Conservation (phyloP, 2,113 vertebrate species). For the Circaetus gallicus region DNA sequence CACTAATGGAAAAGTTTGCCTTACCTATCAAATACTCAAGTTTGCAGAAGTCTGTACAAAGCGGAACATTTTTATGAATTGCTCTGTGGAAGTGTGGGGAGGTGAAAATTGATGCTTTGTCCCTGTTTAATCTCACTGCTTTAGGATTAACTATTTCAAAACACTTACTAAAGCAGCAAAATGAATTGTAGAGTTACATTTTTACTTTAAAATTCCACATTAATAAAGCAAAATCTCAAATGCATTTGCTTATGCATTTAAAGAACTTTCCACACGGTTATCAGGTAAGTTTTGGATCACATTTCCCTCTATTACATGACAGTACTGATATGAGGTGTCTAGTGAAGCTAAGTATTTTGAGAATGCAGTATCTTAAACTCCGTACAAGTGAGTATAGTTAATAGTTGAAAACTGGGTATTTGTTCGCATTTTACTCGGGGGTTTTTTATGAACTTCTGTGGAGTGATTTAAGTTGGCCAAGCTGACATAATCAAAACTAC, state of each 20-base stretch:
- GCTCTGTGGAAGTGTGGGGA: background rate
- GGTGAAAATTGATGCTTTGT: background rate
- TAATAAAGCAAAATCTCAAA: background rate
- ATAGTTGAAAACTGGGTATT: background rate
- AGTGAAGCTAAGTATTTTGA: background rate
- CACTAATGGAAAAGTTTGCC: background rate
- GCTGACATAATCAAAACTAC: background rate
- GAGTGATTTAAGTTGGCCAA: background rate
- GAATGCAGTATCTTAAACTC: background rate
- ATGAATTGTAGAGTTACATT: background rate
- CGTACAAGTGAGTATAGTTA: background rate
- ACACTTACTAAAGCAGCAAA: background rate
- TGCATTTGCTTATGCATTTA: background rate
- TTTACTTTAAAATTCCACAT: background rate
- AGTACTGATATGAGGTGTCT: background rate
- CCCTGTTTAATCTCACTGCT: background rate
- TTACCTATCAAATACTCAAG: background rate
- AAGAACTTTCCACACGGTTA: background rate
- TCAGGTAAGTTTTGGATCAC: background rate
- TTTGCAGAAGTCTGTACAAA: background rate
- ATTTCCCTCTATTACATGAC: background rate
- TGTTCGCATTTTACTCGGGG: background rate
- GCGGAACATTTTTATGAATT: background rate
- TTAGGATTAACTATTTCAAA: background rate
- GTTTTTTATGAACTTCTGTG: background rate